These are phyloP conservation scores for Columba livia DNA, from an alignment of 2,113 vertebrate species.

Conservation along the genomic window DNA sequence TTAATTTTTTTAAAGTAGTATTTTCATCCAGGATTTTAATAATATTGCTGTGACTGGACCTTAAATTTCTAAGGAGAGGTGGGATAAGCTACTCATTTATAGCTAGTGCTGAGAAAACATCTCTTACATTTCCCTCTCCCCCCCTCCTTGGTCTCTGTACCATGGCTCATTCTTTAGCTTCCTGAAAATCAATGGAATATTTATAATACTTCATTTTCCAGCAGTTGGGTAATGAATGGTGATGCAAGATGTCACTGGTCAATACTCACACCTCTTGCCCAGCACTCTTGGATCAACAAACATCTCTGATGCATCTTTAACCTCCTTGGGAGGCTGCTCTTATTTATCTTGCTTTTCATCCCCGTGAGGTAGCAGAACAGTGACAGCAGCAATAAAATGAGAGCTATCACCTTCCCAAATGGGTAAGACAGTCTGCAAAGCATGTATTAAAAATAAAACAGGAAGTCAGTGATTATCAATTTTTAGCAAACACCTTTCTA, in stretches of 20 bases:
- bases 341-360: neutral
- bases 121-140: neutral
- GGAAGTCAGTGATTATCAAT: slow-evolving; percentile 32
- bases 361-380: neutral
- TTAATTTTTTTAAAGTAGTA: neutral
- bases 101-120: neutral
- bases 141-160: neutral
- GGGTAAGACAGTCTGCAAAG: slow-evolving; percentile 1
- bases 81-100: neutral
- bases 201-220: slow-evolving; percentile 9
- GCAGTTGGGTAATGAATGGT: neutral
- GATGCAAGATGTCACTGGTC: neutral
- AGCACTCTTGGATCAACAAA: neutral
- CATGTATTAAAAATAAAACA: slow-evolving; percentile 16
- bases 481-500: slow-evolving; percentile 22
- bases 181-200: slow-evolving; percentile 22
- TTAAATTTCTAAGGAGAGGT: neutral
- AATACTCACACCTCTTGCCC: neutral
- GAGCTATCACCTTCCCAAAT: neutral
- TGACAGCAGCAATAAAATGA: slow-evolving; percentile 4
- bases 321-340: neutral
- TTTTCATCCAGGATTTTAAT: slow-evolving; percentile 6
- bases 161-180: neutral
- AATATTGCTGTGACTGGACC: neutral
- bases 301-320: neutral